Evolutionary conservation across 2,113 vertebrate genomes (phyloP).

Genomic region (Montifringilla adamsi): DNA sequence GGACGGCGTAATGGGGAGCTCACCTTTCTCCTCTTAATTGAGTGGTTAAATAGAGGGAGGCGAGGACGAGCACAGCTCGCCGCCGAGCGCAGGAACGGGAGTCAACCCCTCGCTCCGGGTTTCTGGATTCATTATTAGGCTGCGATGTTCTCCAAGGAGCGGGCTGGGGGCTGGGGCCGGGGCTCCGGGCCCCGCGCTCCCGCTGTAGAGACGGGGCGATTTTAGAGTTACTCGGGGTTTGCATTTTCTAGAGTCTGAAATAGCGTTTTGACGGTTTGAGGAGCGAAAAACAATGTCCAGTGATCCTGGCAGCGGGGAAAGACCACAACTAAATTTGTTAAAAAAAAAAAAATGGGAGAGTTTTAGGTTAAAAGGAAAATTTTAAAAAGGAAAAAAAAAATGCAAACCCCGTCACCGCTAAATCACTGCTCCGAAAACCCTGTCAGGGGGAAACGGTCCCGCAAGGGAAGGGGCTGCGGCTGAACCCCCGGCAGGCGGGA

Average conservation of each 20-base stretch:
- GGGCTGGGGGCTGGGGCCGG: not conserved
- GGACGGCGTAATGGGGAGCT: slow-evolving; percentile 20
- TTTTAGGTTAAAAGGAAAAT: not conserved
- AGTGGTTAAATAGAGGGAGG: slow-evolving; percentile 49
- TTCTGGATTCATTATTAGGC: not conserved
- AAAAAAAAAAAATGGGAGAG: not conserved
- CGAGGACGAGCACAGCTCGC: slow-evolving; percentile 31
- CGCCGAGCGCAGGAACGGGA: not conserved
- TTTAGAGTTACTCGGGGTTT: not conserved
- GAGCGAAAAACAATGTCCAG: not conserved
- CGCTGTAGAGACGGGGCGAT: not conserved
- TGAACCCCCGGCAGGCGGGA: not conserved
- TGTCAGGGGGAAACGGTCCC: not conserved
- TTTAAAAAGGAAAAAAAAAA: not conserved
- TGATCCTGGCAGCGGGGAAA: not conserved
- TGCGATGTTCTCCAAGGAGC: not conserved
- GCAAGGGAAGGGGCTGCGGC: not conserved
- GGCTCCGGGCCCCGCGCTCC: not conserved
- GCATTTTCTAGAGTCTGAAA: not conserved
- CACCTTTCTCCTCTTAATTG: slow-evolving; percentile 60
- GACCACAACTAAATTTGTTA: not conserved
- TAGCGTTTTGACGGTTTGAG: not conserved
- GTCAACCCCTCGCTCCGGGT: slow-evolving; percentile 1
- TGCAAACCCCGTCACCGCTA: not conserved
- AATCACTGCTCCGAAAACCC: not conserved